Conservation (phyloP, 2,888 invertebrate genomes). For the Tachina fera region DNA sequence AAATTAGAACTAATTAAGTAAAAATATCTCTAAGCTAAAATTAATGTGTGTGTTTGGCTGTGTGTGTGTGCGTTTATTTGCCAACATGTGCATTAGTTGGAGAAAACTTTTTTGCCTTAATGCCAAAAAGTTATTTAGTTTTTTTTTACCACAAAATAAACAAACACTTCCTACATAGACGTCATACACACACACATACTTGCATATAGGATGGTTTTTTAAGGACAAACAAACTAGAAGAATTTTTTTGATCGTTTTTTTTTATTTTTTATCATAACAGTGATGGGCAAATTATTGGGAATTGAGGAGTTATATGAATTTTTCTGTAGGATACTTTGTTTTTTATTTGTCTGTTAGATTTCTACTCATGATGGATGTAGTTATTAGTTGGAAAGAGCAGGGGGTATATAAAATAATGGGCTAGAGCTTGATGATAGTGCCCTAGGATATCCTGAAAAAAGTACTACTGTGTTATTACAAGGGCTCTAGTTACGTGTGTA, state of each 20-base stretch:
- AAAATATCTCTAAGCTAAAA: conserved; percentile 57
- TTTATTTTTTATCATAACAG: background rate
- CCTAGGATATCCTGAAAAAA: no score
- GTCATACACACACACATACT: background rate
- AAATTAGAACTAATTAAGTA: conserved; percentile 60
- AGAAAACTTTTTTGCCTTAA: conserved; percentile 15
- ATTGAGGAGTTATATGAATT: no score
- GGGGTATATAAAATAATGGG: no score
- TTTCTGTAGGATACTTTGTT: no score
- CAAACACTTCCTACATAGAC: background rate
- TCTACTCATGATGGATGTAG: no score
- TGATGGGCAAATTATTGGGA: background rate
- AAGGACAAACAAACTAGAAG: conserved; percentile 35
- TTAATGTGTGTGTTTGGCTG: conserved; percentile 11
- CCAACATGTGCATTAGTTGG: background rate
- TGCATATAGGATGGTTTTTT: conserved; percentile 1
- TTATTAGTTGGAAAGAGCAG: no score
- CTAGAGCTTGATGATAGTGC: no score
- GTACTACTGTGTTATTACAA: no score
- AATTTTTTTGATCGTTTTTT: conserved; percentile 46
- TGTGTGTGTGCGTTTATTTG: conserved; percentile 1
- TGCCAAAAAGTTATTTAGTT: conserved; percentile 32
- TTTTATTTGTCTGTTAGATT: no score
- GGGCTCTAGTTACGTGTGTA: no score
- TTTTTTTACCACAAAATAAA: conserved; percentile 17